Conservation (phyloP, 2,797 vertebrate genomes). For the Channallabes apus region DNA sequence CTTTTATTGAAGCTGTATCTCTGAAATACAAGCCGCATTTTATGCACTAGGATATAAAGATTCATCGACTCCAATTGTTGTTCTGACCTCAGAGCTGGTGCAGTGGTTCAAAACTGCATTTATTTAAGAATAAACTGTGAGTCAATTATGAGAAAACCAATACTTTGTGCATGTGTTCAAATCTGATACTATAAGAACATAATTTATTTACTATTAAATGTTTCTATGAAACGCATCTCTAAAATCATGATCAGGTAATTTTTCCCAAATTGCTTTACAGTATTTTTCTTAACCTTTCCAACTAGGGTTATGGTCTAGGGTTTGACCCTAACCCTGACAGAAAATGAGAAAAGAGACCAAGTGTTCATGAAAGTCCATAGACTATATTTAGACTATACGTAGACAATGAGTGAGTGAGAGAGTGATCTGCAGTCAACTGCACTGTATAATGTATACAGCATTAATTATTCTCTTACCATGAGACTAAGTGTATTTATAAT, state of each 20-base stretch:
- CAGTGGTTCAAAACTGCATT: not conserved
- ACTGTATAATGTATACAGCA: not conserved
- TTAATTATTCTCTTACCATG: not conserved
- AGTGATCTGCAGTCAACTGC: too few relatives aligned
- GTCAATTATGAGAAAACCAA: not conserved
- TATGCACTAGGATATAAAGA: not conserved
- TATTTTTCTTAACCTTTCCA: not conserved
- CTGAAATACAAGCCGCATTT: not conserved
- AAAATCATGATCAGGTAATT: not conserved
- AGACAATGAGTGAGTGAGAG: too few relatives aligned
- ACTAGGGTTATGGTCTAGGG: too few relatives aligned
- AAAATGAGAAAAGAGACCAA: not conserved
- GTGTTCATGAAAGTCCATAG: not conserved
- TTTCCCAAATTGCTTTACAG: not conserved
- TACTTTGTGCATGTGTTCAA: not conserved
- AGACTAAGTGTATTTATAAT: not conserved
- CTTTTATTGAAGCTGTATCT: slow-evolving; percentile 5
- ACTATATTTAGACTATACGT: too few relatives aligned
- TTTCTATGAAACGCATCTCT: not conserved
- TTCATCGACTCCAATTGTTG: not conserved
- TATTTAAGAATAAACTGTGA: not conserved
- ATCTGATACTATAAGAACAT: slow-evolving; percentile 4
- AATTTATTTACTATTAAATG: not conserved
- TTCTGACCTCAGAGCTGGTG: not conserved
- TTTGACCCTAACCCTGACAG: too few relatives aligned